Evolutionary conservation across 2,888 invertebrate species (phyloP).

Genomic region (Xanthia togata): DNA sequence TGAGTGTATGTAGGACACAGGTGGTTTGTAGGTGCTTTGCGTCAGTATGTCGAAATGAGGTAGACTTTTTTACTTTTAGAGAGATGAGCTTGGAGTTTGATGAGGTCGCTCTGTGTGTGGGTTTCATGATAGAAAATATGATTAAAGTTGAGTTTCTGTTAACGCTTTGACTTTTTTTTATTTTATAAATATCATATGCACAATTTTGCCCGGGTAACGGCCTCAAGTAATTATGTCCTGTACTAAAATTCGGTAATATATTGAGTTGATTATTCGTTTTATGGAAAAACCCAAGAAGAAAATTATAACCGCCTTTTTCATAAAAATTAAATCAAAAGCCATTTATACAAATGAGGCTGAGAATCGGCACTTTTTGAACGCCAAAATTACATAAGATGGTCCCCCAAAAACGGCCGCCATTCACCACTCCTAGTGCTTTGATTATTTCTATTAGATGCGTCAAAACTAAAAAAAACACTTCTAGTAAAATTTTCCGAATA

Average conservation of each 20-base stretch:
- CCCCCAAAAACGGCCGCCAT: no score
- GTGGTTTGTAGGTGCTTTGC: neutral
- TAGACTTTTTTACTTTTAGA: slow-evolving; percentile 21
- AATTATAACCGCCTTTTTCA: neutral
- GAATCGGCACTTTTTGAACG: neutral
- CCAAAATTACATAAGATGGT: neutral
- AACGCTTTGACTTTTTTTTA: neutral
- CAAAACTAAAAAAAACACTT: no score
- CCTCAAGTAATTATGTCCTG: neutral
- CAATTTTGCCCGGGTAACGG: neutral
- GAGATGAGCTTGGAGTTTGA: slow-evolving; percentile 1
- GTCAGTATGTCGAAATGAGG: slow-evolving; percentile 17
- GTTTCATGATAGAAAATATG: slow-evolving; percentile 2
- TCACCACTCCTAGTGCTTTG: no score
- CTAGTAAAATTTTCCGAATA: no score
- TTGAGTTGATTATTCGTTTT: neutral
- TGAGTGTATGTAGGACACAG: slow-evolving; percentile 18
- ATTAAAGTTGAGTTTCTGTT: neutral
- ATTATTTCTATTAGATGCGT: no score
- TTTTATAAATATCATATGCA: no score
- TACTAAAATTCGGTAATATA: neutral
- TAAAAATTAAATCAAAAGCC: neutral
- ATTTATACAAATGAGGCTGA: neutral
- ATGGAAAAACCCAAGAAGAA: neutral
- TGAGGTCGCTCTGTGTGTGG: slow-evolving; percentile 1